phyloP scores from a whole-genome alignment of 2,797 vertebrate species.

The Chelidonichthys spinosus region DNA sequence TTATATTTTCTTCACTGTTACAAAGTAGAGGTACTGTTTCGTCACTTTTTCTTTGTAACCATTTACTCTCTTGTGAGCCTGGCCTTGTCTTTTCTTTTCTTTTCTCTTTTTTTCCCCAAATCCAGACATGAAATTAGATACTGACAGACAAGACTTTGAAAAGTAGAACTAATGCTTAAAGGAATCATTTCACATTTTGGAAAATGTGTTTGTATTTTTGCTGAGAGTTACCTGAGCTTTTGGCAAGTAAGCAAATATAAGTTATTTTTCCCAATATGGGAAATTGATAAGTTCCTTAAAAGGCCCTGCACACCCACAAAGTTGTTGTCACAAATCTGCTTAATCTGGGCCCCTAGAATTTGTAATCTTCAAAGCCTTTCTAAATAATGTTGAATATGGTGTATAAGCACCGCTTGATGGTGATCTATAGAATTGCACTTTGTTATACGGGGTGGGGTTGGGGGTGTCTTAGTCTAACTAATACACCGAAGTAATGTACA shows the following conservation, averaged over 20 bases:
- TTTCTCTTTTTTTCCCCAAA: slow-evolving; percentile 40
- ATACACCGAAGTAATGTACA: slow-evolving; percentile 69
- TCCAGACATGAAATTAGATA: slow-evolving; percentile 33
- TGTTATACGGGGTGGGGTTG: slow-evolving; percentile 52
- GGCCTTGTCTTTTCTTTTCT: slow-evolving; percentile 40
- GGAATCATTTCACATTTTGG: slow-evolving; percentile 2
- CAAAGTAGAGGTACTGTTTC: slow-evolving; percentile 60
- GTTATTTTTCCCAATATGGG: background rate
- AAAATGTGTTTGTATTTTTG: background rate
- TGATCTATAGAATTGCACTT: slow-evolving; percentile 73
- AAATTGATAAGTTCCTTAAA: background rate
- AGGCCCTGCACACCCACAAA: slow-evolving; percentile 14
- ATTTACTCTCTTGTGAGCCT: slow-evolving; percentile 42
- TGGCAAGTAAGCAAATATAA: background rate
- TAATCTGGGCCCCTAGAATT: slow-evolving; percentile 27
- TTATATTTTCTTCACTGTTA: slow-evolving; percentile 65
- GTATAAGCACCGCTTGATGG: slow-evolving; percentile 59
- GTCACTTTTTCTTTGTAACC: slow-evolving; percentile 53
- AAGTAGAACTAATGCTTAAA: slow-evolving; percentile 23
- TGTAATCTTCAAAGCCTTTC: slow-evolving; percentile 41
- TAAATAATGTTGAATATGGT: slow-evolving; percentile 48
- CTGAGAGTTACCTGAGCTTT: background rate
- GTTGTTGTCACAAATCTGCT: slow-evolving; percentile 35
- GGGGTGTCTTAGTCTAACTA: slow-evolving; percentile 45
- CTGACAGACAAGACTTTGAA: slow-evolving; percentile 21